These are phyloP conservation scores for Drosophila ohnishii DNA, from an alignment of 1,140 invertebrate species.

Conservation along the genomic window DNA sequence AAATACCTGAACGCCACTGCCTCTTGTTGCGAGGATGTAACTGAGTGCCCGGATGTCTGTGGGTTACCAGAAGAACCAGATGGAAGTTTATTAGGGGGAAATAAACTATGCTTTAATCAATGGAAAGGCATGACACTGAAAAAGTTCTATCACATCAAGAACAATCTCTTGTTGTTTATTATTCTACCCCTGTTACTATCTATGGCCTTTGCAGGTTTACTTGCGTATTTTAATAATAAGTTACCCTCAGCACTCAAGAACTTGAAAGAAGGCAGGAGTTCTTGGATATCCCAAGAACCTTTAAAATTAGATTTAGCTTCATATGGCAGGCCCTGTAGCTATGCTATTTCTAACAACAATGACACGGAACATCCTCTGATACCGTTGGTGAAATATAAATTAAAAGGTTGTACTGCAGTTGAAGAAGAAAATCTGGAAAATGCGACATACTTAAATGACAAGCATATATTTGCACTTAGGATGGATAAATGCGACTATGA, in stretches of 20 bases:
- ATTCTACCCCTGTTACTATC: constrained; percentile 2
- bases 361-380: constrained; percentile 1
- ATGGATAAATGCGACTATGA: constrained; percentile 1
- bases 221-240: background rate
- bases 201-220: constrained; percentile 3
- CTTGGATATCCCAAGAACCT: background rate
- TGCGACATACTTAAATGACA: background rate
- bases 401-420: background rate
- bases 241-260: background rate
- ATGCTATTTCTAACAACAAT: background rate
- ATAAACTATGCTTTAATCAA: constrained; percentile 14
- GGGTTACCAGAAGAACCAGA: background rate
- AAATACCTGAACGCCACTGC: constrained; percentile 15
- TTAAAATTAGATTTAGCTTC: constrained; percentile 1
- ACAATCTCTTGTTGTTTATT: constrained; percentile 10
- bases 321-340: background rate
- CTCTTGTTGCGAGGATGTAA: background rate
- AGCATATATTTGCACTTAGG: background rate
- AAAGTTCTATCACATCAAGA: constrained; percentile 10
- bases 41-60: too few species aligned
- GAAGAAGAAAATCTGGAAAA: too few species aligned
- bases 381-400: background rate
- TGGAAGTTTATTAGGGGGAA: background rate
- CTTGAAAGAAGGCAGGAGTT: background rate
- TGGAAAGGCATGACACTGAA: constrained; percentile 22